Conservation (phyloP, 2,113 vertebrate species). For the Mustelus asterias region DNA sequence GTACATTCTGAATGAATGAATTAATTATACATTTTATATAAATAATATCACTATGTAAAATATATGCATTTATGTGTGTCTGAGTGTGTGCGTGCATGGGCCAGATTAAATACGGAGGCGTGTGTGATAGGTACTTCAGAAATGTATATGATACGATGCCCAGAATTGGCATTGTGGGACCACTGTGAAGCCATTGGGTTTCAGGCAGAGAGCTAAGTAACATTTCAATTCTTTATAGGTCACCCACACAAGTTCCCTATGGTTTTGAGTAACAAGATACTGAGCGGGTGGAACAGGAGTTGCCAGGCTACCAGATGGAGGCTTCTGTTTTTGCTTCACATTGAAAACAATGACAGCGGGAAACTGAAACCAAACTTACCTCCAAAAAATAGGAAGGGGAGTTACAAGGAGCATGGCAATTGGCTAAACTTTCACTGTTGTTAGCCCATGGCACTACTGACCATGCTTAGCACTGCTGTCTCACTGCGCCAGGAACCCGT, state of each 20-base stretch:
- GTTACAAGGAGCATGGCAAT: neutral
- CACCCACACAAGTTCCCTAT: neutral
- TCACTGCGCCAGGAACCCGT: too few species aligned
- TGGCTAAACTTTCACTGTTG: neutral
- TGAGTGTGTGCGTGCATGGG: neutral
- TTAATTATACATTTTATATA: neutral
- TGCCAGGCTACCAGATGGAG: neutral
- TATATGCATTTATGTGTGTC: neutral
- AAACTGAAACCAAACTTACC: neutral
- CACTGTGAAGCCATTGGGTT: neutral
- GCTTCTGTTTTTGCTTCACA: neutral
- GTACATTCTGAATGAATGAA: neutral
- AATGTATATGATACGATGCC: neutral
- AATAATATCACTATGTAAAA: neutral
- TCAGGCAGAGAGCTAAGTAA: neutral
- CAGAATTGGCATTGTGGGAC: neutral
- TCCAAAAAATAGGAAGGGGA: neutral
- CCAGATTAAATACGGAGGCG: neutral
- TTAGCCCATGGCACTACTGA: neutral
- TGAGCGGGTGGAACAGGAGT: neutral
- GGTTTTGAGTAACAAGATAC: neutral
- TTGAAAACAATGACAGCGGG: too few species aligned
- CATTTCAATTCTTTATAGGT: neutral
- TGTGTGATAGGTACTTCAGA: neutral
- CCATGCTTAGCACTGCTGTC: neutral